phyloP scores from a whole-genome alignment of 2,888 invertebrate species.

The Diachrysia chrysitis region DNA sequence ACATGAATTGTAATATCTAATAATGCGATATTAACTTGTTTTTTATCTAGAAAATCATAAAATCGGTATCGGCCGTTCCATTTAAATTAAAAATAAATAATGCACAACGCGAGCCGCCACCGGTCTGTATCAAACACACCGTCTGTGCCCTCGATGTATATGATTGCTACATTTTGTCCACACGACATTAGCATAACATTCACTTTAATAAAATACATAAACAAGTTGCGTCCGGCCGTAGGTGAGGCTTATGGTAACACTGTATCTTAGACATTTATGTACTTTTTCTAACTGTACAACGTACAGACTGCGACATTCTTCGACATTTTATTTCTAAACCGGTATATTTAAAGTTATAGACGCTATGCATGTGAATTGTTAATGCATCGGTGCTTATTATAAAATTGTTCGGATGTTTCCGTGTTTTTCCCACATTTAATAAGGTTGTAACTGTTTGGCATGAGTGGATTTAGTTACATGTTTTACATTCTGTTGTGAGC shows the following conservation, averaged over 20 bases:
- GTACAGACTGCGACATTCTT: constrained; percentile 58
- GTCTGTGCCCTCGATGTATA: constrained; percentile 22
- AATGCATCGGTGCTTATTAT: constrained; percentile 42
- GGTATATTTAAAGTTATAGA: constrained; percentile 35
- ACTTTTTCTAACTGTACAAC: constrained; percentile 59
- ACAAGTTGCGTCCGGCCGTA: constrained; percentile 37
- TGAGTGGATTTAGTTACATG: neutral
- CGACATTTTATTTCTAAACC: constrained; percentile 54
- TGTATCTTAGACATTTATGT: constrained; percentile 51
- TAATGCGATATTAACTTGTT: neutral
- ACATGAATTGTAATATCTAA: constrained; percentile 6
- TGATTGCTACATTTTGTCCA: constrained; percentile 45
- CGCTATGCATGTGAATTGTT: constrained; percentile 34
- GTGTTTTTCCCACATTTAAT: constrained; percentile 47
- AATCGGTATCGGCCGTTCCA: neutral
- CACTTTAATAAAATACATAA: constrained; percentile 53
- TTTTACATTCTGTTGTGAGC: neutral
- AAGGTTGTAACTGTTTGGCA: constrained; percentile 12
- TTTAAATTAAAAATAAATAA: constrained; percentile 1
- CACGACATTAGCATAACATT: constrained; percentile 53
- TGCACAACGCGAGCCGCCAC: constrained; percentile 12
- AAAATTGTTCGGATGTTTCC: constrained; percentile 45
- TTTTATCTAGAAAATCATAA: constrained; percentile 7
- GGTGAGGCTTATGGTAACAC: constrained; percentile 57
- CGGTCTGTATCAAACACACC: constrained; percentile 20